Base-by-base conservation (phyloP, 2,113 vertebrate genomes). In the Hirundichthys speculiger region DNA sequence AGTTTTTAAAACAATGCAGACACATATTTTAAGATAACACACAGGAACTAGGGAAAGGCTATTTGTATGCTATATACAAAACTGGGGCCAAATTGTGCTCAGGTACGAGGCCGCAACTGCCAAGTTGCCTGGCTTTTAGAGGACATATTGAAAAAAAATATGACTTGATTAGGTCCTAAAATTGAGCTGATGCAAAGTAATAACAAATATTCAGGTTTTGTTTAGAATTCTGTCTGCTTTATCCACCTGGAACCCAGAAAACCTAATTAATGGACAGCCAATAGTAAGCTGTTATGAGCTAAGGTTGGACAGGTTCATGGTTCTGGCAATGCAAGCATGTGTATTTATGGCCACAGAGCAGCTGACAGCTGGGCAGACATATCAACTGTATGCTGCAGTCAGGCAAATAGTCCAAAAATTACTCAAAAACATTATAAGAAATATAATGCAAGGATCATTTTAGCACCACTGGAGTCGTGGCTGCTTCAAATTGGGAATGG, bases 1-100 rank as follows among this genome's bases (percentile, higher is more conserved):
- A 83, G 61, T 82, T 85, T 86, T 87, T 88, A 89, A 91, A 93
- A 91, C 91, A 88, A 89, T 90, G 87, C 82, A 78, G 91, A 91
- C 90, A 90, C 69, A 73, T 79, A 81, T 91, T 91, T 92, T 89
- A 92, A 91, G 89, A 88, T 87, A 88, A 89, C 84, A 89, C 73
- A 75, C 85, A 87, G 86, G 80, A 85, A 80, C 66, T 55, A 68
- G 77, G 65, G 61, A 63, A 66, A 85, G 57, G 81, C 80, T 79
- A 90, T 91, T 87, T 86, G 82, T 76, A 76, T 82, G 84, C 58
- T 83, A 83, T 88, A 83, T 82, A 80, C 87, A 90, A 87, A 87
- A 89, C 86, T 55, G 68, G 65, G 80, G 79, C 69, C 57, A 76
- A 75, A 85, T 74, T 83, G 79, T 83, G 80, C 61, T 83, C 70